These are phyloP conservation scores for Caenorhabditis sp. DNA, from an alignment of 2,888 invertebrate genomes.

Conservation along the genomic window DNA sequence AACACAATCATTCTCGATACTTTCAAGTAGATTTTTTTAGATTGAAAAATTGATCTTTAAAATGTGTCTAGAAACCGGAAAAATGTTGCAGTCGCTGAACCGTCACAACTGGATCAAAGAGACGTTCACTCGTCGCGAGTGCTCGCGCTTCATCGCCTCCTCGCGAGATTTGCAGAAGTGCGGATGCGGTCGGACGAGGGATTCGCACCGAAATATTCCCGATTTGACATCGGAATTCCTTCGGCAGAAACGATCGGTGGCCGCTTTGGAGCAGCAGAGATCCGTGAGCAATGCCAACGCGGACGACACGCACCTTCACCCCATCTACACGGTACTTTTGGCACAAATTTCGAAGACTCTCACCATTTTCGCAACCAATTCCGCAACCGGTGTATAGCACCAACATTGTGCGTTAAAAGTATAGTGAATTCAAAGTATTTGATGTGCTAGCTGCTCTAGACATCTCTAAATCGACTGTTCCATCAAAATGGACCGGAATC, in stretches of 20 bases:
- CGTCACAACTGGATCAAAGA: constrained; percentile 87
- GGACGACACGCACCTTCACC: constrained; percentile 13
- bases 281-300: not conserved
- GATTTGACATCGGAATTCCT: constrained; percentile 47
- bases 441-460: no score
- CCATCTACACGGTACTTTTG: constrained; percentile 26
- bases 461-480: no score
- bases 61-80: no score
- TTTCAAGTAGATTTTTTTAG: not conserved
- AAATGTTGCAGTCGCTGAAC: constrained; percentile 64
- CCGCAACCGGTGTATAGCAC: no score
- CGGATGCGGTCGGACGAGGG: constrained; percentile 70
- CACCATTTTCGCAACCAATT: no score
- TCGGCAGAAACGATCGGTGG: constrained; percentile 35
- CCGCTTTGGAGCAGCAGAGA: constrained; percentile 35
- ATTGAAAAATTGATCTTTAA: not conserved
- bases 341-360: no score
- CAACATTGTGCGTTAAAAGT: no score
- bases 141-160: constrained; percentile 80
- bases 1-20: no score
- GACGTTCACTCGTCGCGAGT: constrained; percentile 93
- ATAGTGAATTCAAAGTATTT: no score
- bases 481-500: no score
- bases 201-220: constrained; percentile 64
- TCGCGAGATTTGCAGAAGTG: constrained; percentile 72